Base-by-base conservation (phyloP, 1,140 invertebrate species). In the Drosophila mayri region DNA sequence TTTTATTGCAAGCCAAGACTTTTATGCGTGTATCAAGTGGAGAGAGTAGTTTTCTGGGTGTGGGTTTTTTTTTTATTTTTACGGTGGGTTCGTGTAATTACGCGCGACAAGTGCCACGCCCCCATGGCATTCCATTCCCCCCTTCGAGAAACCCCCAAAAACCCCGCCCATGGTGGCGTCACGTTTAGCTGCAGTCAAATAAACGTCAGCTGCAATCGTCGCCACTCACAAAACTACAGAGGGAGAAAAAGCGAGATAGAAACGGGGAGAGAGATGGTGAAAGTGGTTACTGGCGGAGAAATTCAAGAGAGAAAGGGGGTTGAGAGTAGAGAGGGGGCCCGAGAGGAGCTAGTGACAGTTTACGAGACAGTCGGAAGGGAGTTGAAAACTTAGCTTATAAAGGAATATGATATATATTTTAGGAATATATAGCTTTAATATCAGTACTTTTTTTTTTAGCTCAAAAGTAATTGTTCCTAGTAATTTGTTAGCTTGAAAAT, bases 101-200 rank as follows among this genome's bases (percentile, higher is more conserved):
- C 82, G 81, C 81, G 83, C 82, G 79, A 85, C 82, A 85, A 85
- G 82, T 81, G 81, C 67, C 62, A 61, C 76, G 50, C 71, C 62
- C 47, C 25, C 20, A 4, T 3, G 20, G 0, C 10, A 2, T 2
- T 14, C 44, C 43, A 14, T 14, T 22, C 1, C 18, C 20, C 41
- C 22, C 22, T 35, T 35, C 35, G 22, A 49, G 22, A 30, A 43
- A 30, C 28, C 16, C 16, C 12, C 32, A 7, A 9, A 35, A 40
- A 10, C 9, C 40, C 18, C 10, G 44, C 41, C 43, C 47, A 18
- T 38, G 66, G 76, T 61, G 65, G 57, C 79, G 75, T 81, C 82
- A 85, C 82, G 82, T 87, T 86, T 75, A 82, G 82, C 79, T 85
- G 83, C 82, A 85, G 82, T 85, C 82, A 85, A 85, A 85, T 85